Percentiles rank a stretch among this genome's conserved stretches.
phyloP scores from a whole-genome alignment of 2,797 vertebrate genomes.

The Takifugu ocellatus region DNA sequence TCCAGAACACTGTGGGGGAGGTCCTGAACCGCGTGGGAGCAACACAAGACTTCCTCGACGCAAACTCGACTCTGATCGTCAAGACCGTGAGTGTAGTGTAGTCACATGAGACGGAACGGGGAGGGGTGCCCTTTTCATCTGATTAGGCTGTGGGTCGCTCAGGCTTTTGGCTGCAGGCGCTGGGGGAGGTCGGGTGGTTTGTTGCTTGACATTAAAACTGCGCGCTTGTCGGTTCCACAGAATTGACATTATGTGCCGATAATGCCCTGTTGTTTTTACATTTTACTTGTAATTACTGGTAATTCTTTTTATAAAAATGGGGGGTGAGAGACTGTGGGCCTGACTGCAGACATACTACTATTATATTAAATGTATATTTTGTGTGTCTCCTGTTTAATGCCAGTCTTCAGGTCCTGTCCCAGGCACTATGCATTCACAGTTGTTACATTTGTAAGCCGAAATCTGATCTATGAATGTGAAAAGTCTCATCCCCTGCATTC shows the following conservation, averaged over 20 bases:
- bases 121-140: conserved; percentile 41
- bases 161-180: conserved; percentile 35
- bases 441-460: background rate
- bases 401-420: too few relatives aligned
- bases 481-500: background rate
- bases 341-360: too few relatives aligned
- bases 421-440: background rate
- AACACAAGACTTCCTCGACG: conserved; percentile 74
- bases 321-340: too few relatives aligned
- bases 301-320: too few relatives aligned
- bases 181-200: background rate
- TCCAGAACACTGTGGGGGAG: conserved; percentile 56
- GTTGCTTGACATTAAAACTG: conserved; percentile 11
- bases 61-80: conserved; percentile 64
- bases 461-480: conserved; percentile 3
- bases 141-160: conserved; percentile 46
- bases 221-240: conserved; percentile 18
- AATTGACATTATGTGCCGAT: background rate
- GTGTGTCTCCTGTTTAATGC: too few relatives aligned
- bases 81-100: conserved; percentile 76
- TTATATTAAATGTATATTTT: too few relatives aligned
- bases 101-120: conserved; percentile 57
- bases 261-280: background rate
- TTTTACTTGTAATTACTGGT: background rate
- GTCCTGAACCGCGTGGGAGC: conserved; percentile 44